phyloP scores from a whole-genome alignment of 2,797 vertebrate genomes.

The Galaxias olidus region DNA sequence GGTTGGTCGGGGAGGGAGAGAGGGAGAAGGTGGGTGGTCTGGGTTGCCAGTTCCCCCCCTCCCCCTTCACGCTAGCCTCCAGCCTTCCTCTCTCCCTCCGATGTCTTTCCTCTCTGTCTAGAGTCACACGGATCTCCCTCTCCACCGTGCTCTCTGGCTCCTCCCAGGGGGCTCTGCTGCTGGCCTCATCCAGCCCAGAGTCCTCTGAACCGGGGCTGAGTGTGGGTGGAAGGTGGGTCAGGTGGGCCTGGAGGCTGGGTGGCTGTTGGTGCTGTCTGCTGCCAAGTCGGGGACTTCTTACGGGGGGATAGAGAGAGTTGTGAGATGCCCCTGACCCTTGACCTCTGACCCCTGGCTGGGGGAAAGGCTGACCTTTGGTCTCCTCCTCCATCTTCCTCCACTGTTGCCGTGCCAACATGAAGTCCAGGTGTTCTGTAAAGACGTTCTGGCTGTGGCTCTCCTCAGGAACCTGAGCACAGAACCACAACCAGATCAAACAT shows the following conservation, averaged over 20 bases:
- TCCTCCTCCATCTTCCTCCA: conserved; percentile 62
- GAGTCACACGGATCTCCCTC: conserved; percentile 51
- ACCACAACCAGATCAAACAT: too few species aligned
- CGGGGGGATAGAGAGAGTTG: too few species aligned
- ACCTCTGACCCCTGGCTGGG: conserved; percentile 25
- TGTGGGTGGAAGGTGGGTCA: background rate
- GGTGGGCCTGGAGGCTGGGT: too few species aligned
- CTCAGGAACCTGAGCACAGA: conserved; percentile 46
- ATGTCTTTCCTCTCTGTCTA: conserved; percentile 53
- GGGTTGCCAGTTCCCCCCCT: background rate
- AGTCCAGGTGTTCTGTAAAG: conserved; percentile 62
- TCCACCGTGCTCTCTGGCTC: conserved; percentile 56
- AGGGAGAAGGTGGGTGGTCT: conserved; percentile 2
- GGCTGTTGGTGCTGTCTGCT: too few species aligned
- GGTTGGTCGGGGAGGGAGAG: conserved; percentile 21
- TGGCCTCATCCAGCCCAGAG: conserved; percentile 58
- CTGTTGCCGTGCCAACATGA: conserved; percentile 56
- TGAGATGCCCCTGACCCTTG: conserved; percentile 17
- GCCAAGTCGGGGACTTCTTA: too few species aligned
- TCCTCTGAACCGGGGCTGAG: conserved; percentile 63
- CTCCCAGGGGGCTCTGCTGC: conserved; percentile 48
- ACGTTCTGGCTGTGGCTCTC: conserved; percentile 58
- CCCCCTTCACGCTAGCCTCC: background rate
- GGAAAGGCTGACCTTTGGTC: conserved; percentile 41
- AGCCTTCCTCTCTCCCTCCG: conserved; percentile 40